Evolutionary conservation across 35 echinoderm and acorn worm genomes (phyloP).

Genomic region (Heliocidaris erythrogramma): DNA sequence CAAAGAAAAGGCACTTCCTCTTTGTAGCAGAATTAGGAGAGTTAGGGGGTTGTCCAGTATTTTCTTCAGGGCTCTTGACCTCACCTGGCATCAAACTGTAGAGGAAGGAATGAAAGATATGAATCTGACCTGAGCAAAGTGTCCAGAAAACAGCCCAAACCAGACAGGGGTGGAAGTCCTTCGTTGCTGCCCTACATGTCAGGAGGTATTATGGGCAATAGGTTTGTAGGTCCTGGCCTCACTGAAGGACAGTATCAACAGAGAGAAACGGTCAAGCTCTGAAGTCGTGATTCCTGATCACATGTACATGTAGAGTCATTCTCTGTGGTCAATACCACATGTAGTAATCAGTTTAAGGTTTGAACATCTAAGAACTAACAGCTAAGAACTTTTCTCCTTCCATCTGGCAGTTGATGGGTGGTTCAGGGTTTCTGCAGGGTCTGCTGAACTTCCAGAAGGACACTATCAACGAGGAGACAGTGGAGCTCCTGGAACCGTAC

Average conservation of each 20-base stretch:
- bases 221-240: too few species aligned
- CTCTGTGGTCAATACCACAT: neutral
- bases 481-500: slow-evolving; percentile 87
- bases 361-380: neutral
- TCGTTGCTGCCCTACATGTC: too few species aligned
- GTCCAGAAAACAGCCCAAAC: too few species aligned
- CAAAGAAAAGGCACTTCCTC: neutral
- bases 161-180: too few species aligned
- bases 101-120: too few species aligned
- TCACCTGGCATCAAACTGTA: too few species aligned
- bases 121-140: too few species aligned
- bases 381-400: neutral
- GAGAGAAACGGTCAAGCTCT: neutral
- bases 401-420: slow-evolving; percentile 90
- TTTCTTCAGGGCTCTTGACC: neutral
- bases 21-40: neutral
- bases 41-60: neutral
- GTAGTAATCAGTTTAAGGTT: neutral
- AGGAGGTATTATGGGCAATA: too few species aligned
- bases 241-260: neutral
- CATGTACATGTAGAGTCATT: neutral
- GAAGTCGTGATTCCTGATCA: neutral
- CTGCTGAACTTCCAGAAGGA: slow-evolving; percentile 91
- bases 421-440: slow-evolving; percentile 79
- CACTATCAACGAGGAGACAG: slow-evolving; percentile 91